Conservation (phyloP, 2,888 invertebrate genomes). For the Coelinius sp. region DNA sequence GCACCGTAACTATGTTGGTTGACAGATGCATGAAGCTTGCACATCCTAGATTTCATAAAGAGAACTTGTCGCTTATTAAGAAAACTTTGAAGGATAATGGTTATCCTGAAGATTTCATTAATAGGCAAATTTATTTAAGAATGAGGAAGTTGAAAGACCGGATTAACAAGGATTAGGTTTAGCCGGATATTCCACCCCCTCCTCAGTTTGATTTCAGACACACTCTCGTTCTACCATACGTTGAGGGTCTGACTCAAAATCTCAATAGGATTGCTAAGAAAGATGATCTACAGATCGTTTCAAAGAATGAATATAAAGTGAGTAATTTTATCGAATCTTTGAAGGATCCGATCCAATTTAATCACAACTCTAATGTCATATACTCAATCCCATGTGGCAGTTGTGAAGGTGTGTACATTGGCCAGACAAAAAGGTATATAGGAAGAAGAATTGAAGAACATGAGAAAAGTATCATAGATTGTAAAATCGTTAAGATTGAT, state of each 20-base stretch:
- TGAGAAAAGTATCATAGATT: too few species aligned
- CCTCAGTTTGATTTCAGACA: too few species aligned
- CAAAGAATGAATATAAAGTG: neutral
- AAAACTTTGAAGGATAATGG: neutral
- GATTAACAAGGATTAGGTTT: neutral
- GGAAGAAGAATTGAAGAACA: too few species aligned
- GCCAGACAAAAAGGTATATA: too few species aligned
- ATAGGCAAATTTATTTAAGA: neutral
- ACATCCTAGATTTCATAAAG: neutral
- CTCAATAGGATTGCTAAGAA: neutral
- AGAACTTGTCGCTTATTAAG: neutral
- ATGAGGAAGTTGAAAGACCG: neutral
- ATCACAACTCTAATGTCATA: too few species aligned
- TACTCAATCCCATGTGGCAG: too few species aligned
- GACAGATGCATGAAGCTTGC: slow-evolving; percentile 11
- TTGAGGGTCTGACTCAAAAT: neutral
- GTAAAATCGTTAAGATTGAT: too few species aligned
- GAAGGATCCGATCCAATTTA: too few species aligned
- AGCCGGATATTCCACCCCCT: too few species aligned
- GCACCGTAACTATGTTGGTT: neutral
- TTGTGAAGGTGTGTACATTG: too few species aligned
- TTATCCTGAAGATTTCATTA: neutral
- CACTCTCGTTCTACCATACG: neutral
- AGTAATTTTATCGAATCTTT: neutral
- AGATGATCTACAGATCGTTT: neutral